A percentile compares a stretch with the other conserved stretches of the same genome.
These are phyloP conservation scores for Lasioglossum marginatum DNA, from an alignment of 2,888 invertebrate genomes.

Conservation along the genomic window DNA sequence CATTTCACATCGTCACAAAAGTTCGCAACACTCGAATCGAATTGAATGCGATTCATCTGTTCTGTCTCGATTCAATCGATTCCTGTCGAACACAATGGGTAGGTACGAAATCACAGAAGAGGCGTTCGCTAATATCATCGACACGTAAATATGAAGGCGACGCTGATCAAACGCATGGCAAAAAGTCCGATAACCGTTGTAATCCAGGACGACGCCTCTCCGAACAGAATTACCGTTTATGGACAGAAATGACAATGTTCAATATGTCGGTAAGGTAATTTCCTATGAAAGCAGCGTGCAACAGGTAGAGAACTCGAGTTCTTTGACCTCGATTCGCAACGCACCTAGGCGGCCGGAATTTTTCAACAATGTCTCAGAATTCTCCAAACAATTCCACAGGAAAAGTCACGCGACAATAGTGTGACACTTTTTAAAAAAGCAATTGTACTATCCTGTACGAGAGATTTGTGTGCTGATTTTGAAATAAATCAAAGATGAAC, in stretches of 20 bases:
- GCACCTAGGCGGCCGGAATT: constrained; percentile 4
- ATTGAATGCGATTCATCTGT: neutral
- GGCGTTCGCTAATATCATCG: neutral
- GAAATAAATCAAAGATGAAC: neutral
- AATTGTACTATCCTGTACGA: neutral
- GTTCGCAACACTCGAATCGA: neutral
- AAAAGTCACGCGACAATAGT: neutral
- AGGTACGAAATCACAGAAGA: neutral
- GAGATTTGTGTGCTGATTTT: neutral
- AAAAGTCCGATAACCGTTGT: constrained; percentile 27
- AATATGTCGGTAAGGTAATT: constrained; percentile 64
- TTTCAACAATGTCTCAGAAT: constrained; percentile 22
- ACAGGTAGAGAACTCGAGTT: constrained; percentile 65
- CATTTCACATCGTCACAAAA: neutral
- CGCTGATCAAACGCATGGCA: constrained; percentile 18
- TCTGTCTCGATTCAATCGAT: neutral
- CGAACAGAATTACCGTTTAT: constrained; percentile 43
- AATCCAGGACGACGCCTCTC: constrained; percentile 40
- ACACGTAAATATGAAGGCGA: constrained; percentile 4
- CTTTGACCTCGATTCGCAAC: constrained; percentile 42
- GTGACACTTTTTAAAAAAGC: neutral
- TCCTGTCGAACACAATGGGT: neutral
- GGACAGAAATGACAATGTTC: constrained; percentile 60
- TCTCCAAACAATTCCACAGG: neutral
- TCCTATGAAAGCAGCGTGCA: constrained; percentile 65